Conservation (phyloP, 92 coral and sea anemone species). For the Siderastrea siderea region DNA sequence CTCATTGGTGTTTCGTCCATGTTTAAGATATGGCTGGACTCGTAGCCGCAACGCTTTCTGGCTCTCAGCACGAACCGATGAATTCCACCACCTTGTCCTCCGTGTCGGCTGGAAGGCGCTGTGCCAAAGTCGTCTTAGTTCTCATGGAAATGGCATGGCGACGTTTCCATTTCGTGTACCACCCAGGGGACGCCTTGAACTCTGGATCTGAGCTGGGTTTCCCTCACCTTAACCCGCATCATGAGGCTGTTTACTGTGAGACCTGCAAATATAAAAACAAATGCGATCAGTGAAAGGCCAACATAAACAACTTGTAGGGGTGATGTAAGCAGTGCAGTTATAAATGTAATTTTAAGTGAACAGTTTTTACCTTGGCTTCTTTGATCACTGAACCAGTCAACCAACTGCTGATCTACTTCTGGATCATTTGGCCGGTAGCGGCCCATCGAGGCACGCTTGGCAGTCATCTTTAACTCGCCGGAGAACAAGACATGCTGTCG, state of each 20-base stretch:
- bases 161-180: slow-evolving; percentile 35
- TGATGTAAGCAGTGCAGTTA: too few relatives aligned
- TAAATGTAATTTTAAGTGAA: too few relatives aligned
- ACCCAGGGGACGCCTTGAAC: slow-evolving; percentile 31
- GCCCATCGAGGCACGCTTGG: slow-evolving; percentile 15
- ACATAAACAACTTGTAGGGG: too few relatives aligned
- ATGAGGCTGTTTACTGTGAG: slow-evolving; percentile 16
- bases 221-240: slow-evolving; percentile 22
- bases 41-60: too few relatives aligned
- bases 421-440: slow-evolving; percentile 23
- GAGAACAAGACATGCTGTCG: too few relatives aligned
- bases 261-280: slow-evolving; percentile 27
- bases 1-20: slow-evolving; percentile 54
- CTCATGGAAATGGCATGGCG: slow-evolving; percentile 39
- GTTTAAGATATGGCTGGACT: too few relatives aligned
- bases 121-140: slow-evolving; percentile 26
- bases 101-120: slow-evolving; percentile 29
- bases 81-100: slow-evolving; percentile 12
- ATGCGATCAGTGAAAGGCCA: too few relatives aligned
- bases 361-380: too few relatives aligned
- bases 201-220: slow-evolving; percentile 15
- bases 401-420: slow-evolving; percentile 23
- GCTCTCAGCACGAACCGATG: slow-evolving; percentile 33
- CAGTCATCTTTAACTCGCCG: slow-evolving; percentile 27
- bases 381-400: slow-evolving; percentile 32